Base-by-base conservation (phyloP, 2,888 invertebrate genomes). In the Synanthedon formicaeformis region DNA sequence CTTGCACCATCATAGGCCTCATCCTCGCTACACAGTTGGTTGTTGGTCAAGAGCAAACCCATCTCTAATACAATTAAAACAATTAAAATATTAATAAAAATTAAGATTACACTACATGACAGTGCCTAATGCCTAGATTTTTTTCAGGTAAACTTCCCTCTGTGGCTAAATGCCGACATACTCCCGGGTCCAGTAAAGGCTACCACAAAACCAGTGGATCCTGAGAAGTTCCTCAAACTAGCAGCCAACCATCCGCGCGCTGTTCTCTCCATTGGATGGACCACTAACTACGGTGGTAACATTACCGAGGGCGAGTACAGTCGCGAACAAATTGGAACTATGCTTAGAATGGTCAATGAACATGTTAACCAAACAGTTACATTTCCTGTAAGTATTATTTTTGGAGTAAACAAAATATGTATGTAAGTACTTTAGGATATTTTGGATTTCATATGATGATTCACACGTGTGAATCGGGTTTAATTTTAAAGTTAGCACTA, bases 141-240 rank as follows among this genome's bases (percentile, higher is more conserved):
- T 49, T 51, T 49, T 3, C 74, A 95, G 93, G 81, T 91, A 61
- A 84, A 78, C 0, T 92, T 91, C 65, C 96, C 96, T 0, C 71
- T 97, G 3, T 96, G 95, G 94, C 75, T 97, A 54, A 97, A 97
- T 74, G 96, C 96, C 0, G 97, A 97, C 74, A 94, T 97, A 58
- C 78, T 95, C 1, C 70, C 82, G 0, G 96, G 96, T 0, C 96
- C 96, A 0, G 89, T 92, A 0, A 89, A 92, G 8, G 85, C 82
- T 3, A 68, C 73, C 12, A 69, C 83, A 0, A 73, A 66, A 49
- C 93, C 94, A 0, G 92, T 96, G 0, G 89, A 93, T 66, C 80
- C 92, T 0, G 71, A 67, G 3, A 64, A 71, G 55, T 97, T 97
- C 77, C 77, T 96, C 27, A 66, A 73, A 0, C 83, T 89, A 3